These are phyloP conservation scores for Onthophagus taurus DNA, from an alignment of 1,140 invertebrate genomes.

Conservation along the genomic window DNA sequence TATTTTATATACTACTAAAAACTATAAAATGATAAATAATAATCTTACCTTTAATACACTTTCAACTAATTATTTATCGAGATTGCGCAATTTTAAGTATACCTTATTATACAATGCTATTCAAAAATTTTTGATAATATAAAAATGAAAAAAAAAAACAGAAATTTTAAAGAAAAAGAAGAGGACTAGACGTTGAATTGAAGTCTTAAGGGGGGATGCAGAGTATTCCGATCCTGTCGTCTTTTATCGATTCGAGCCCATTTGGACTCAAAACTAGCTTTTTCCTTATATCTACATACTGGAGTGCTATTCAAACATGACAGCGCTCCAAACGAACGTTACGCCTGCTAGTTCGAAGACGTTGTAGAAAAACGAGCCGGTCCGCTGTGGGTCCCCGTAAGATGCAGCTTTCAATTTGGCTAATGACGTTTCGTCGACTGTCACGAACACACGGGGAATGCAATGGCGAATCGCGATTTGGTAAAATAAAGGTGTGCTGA, in stretches of 20 bases:
- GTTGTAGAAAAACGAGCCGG: constrained; percentile 14
- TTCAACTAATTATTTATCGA: no score
- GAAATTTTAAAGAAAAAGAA: no score
- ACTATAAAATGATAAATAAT: no score
- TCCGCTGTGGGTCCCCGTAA: constrained; percentile 27
- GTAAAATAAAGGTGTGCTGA: constrained; percentile 28
- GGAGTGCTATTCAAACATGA: constrained; percentile 36
- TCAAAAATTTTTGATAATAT: no score
- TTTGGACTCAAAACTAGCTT: constrained; percentile 36
- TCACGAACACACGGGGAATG: constrained; percentile 34
- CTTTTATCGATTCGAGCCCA: constrained; percentile 35
- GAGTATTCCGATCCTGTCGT: constrained; percentile 28
- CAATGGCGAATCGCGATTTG: constrained; percentile 25
- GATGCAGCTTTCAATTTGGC: constrained; percentile 39
- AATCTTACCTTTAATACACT: no score
- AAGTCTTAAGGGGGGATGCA: no score
- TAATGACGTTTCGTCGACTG: constrained; percentile 38
- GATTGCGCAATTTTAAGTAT: no score
- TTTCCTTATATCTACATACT: constrained; percentile 38
- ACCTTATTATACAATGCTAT: no score
- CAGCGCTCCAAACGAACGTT: constrained; percentile 19
- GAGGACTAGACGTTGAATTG: no score
- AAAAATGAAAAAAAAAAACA: no score
- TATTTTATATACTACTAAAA: no score
- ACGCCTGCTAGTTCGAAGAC: constrained; percentile 12